Conservation (phyloP, 2,113 vertebrate species). For the Aythya baeri region DNA sequence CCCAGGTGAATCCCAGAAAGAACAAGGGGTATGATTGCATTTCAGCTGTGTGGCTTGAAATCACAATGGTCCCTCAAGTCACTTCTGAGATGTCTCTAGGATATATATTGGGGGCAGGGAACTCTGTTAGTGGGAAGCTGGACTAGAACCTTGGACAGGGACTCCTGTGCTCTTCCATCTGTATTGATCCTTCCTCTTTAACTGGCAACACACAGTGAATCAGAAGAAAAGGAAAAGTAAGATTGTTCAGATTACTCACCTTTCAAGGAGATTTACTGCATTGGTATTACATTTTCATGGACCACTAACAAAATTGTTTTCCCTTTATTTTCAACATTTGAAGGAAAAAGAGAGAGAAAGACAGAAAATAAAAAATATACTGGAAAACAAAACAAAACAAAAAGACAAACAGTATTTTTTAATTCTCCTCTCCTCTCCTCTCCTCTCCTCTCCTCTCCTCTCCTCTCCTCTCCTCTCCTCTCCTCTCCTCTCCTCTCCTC, state of each 20-base stretch:
- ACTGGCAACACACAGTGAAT: background rate
- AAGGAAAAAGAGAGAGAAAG: too few relatives aligned
- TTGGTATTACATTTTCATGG: background rate
- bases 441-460: too few relatives aligned
- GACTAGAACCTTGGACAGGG: constrained; percentile 62
- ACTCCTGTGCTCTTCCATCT: background rate
- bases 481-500: background rate
- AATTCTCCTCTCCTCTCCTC: background rate
- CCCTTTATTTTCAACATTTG: background rate
- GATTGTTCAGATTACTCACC: background rate
- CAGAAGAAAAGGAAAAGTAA: background rate
- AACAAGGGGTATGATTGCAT: background rate
- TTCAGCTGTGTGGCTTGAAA: background rate
- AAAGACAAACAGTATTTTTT: background rate
- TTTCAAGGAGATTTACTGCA: background rate
- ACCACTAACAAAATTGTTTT: background rate
- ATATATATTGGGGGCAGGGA: background rate
- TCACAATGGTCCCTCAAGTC: accelerated
- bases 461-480: background rate
- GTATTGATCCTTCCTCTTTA: background rate
- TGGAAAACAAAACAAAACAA: background rate
- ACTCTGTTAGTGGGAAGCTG: background rate
- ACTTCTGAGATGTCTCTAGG: background rate
- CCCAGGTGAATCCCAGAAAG: background rate
- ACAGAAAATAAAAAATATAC: background rate